Base-by-base conservation (phyloP, 2,113 vertebrate genomes). In the Anser cygnoides region DNA sequence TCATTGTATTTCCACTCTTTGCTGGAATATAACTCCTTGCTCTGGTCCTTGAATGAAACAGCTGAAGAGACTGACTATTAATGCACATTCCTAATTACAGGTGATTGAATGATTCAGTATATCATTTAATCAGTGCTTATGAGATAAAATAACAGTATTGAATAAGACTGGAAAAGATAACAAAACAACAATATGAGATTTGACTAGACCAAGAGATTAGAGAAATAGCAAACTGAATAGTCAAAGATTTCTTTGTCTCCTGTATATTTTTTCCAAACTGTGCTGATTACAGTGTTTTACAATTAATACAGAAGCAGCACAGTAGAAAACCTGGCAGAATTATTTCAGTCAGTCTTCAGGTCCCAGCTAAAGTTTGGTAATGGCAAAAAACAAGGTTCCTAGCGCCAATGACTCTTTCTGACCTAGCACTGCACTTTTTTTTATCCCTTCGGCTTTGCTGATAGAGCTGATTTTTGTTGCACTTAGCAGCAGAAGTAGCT, bases 1-100 rank as follows among this genome's bases (percentile, higher is more conserved):
- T 81, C 10, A 46, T 18, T 6, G 2, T 0, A 0, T 9, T 7
- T 43, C 58, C 33, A 67, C 14, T 5, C 26, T 75, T 75, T 71
- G 23, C 59, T 77, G 35, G 13, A 89, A 37, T 37, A 65, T 46
- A 73, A 13, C 7, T 31, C 4, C 23, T 66, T 92, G 44, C 15
- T 83, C 55, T 50, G 44, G 22, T 4, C 7, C 17, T 55, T 63
- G 25, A 39, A 35, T 13, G 8, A 23, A 61, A 70, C 77, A 59
- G 5, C 20, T 84, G 43, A 68, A 13, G 39, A 72, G 13, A 23
- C 4, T 43, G 28, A 9, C 4, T 68, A 31, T 59, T 65, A 28
- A 12, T 59, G 11, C 16, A 20, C 39, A 7, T n/a, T 87, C 43
- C 11, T 68, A 54, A 62, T 15, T 62, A 55, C 9, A 74, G 61